phyloP scores from a whole-genome alignment of 2,888 invertebrate genomes.

The Hirudinaria manillensis region DNA sequence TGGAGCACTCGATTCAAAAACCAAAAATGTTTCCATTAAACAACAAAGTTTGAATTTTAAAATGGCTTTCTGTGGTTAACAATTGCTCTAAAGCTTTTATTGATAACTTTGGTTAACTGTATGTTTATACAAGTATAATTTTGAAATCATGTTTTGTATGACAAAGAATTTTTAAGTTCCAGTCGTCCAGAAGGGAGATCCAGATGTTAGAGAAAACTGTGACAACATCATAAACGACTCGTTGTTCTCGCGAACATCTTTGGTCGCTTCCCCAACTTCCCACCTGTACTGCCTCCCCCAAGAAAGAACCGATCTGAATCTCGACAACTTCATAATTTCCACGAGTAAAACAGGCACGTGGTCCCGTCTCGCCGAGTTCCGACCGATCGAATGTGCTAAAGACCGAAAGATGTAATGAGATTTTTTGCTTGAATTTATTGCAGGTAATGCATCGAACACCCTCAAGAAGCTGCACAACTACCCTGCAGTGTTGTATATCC shows the following conservation, averaged over 20 bases:
- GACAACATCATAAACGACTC: conserved; percentile 15
- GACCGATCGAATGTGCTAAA: no score
- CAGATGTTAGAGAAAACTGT: neutral
- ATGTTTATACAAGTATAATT: neutral
- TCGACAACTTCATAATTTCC: conserved; percentile 7
- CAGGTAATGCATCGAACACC: neutral
- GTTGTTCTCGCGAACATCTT: neutral
- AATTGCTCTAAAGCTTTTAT: no score
- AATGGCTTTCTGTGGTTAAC: no score
- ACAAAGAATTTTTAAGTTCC: neutral
- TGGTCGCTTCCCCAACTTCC: neutral
- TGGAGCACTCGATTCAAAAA: no score
- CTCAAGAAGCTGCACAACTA: conserved; percentile 18
- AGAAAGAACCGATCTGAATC: conserved; percentile 6
- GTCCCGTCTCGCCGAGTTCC: no score
- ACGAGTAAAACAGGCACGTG: conserved; percentile 4
- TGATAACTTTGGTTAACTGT: no score
- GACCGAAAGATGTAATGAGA: neutral
- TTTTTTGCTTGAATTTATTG: neutral
- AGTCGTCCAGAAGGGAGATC: no score
- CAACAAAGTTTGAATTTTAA: no score
- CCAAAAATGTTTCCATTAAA: no score
- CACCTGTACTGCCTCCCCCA: neutral
- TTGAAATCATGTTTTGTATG: neutral
- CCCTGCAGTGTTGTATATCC: conserved; percentile 46